Percentiles rank a stretch among this genome's conserved stretches.
These are phyloP conservation scores for Oreortyx pictus DNA, from an alignment of 2,797 vertebrate genomes.

Conservation along the genomic window DNA sequence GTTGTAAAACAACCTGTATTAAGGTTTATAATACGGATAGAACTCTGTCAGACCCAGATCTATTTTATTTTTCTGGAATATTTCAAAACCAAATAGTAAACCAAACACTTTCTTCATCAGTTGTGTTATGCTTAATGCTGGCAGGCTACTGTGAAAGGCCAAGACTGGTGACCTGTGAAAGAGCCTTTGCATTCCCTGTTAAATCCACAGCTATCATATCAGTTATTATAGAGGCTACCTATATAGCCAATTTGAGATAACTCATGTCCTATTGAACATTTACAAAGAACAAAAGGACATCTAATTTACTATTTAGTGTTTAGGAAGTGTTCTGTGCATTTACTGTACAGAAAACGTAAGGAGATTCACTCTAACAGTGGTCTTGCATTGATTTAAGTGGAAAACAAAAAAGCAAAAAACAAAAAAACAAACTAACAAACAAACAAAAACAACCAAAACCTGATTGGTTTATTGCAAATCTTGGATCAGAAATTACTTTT, in stretches of 20 bases:
- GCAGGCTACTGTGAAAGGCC: not conserved
- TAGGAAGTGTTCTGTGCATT: not conserved
- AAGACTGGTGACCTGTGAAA: not conserved
- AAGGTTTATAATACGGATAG: not conserved
- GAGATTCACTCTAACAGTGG: not conserved
- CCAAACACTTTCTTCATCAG: not conserved
- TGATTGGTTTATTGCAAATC: not conserved
- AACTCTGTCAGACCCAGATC: not conserved
- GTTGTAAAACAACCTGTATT: not conserved
- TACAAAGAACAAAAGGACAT: not conserved
- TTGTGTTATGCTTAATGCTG: not conserved
- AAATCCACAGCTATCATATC: not conserved
- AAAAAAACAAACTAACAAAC: too few relatives aligned
- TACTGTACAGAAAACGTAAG: not conserved
- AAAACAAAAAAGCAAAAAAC: too few relatives aligned
- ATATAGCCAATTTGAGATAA: not conserved
- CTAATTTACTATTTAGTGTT: not conserved
- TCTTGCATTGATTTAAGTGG: not conserved
- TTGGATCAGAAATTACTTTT: not conserved
- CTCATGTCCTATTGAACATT: not conserved
- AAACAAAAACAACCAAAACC: not conserved
- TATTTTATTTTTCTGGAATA: not conserved
- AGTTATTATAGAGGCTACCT: not conserved
- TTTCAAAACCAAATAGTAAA: not conserved
- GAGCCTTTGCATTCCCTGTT: not conserved